Conservation (phyloP, 2,113 vertebrate species). For the Budorcas taxicolor region DNA sequence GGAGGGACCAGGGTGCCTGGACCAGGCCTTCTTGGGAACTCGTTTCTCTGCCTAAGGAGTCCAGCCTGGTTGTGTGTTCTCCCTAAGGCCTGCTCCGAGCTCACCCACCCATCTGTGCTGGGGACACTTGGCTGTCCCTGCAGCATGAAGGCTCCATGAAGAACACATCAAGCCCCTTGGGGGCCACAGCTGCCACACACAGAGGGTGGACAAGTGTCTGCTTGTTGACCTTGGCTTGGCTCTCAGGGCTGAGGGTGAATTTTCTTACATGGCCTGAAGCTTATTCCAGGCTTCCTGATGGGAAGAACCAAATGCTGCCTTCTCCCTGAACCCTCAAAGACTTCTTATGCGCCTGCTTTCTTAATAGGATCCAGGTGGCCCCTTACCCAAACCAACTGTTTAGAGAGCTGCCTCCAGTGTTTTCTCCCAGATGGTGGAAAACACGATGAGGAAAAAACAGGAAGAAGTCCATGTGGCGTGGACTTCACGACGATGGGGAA, state of each 20-base stretch:
- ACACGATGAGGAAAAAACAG: not conserved
- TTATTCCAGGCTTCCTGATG: not conserved
- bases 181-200: not conserved
- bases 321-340: too few relatives aligned
- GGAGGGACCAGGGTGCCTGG: not conserved
- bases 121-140: rapidly evolving
- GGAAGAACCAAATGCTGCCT: not conserved
- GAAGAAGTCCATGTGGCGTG: not conserved
- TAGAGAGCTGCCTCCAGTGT: not conserved
- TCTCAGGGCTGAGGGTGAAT: rapidly evolving
- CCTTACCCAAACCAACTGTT: not conserved
- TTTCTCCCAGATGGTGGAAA: not conserved
- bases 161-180: not conserved
- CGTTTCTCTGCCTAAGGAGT: not conserved
- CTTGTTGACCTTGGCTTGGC: not conserved
- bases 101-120: not conserved
- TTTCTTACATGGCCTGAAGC: not conserved
- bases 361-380: not conserved
- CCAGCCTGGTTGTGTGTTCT: not conserved
- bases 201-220: not conserved
- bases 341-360: not conserved
- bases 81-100: not conserved
- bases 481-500: not conserved
- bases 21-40: not conserved
- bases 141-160: not conserved